phyloP scores from a whole-genome alignment of 2,888 invertebrate genomes.

The Barypeithes pellucidus region DNA sequence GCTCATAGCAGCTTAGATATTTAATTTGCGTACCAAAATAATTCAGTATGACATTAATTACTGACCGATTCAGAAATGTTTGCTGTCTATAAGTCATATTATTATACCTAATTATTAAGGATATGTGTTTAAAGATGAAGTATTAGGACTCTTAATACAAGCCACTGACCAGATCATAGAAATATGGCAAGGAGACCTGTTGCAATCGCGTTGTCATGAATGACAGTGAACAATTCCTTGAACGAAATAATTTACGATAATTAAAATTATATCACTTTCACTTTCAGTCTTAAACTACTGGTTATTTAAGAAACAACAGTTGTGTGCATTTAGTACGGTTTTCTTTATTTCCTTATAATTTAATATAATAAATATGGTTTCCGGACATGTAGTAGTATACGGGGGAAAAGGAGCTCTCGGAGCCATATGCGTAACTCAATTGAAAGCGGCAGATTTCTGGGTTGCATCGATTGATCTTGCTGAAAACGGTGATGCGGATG shows the following conservation, averaged over 20 bases:
- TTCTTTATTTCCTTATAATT: constrained; percentile 20
- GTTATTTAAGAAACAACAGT: constrained; percentile 13
- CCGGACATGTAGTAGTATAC: constrained; percentile 88
- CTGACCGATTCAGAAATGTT: no score
- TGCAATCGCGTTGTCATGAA: constrained; percentile 15
- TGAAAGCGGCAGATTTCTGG: constrained; percentile 77
- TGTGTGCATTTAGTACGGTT: neutral
- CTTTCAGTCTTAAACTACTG: constrained; percentile 41
- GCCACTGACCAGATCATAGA: neutral
- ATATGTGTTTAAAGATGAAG: neutral
- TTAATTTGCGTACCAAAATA: no score
- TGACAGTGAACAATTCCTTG: constrained; percentile 40
- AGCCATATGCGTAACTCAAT: constrained; percentile 88
- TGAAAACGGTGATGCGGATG: constrained; percentile 81
- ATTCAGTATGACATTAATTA: no score
- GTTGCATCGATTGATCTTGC: constrained; percentile 69
- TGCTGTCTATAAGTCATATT: no score
- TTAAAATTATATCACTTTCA: constrained; percentile 37
- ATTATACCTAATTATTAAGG: no score
- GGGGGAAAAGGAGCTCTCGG: constrained; percentile 98
- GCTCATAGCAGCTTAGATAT: no score
- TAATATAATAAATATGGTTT: constrained; percentile 37
- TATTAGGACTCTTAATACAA: constrained; percentile 6
- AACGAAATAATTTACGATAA: constrained; percentile 36
- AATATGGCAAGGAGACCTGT: constrained; percentile 23